Conservation (phyloP, 2,113 vertebrate genomes). For the Chlamydotis undulata region DNA sequence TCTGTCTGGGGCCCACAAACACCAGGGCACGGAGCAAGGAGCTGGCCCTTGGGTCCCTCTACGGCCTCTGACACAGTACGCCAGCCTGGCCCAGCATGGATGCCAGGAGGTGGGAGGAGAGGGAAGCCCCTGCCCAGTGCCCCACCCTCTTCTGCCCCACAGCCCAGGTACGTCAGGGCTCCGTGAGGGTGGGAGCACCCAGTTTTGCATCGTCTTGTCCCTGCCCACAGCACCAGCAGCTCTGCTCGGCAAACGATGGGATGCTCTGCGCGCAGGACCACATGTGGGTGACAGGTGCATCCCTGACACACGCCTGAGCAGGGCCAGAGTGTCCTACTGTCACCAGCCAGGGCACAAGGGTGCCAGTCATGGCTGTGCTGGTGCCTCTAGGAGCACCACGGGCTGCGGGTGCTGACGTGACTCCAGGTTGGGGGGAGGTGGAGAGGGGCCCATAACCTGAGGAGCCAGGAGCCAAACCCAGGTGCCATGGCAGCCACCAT, state of each 20-base stretch:
- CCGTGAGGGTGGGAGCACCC: fast-evolving
- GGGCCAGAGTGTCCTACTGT: not conserved
- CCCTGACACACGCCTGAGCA: not conserved
- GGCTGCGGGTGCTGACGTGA: not conserved
- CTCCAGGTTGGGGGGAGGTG: fast-evolving
- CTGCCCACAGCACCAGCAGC: fast-evolving
- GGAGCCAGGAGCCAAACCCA: not conserved
- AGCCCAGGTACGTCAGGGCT: not conserved
- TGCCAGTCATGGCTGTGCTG: not conserved
- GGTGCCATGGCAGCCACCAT: fast-evolving
- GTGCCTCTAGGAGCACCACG: not conserved
- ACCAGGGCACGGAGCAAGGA: not conserved
- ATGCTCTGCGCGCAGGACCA: not conserved
- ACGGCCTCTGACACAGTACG: not conserved
- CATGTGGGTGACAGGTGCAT: not conserved
- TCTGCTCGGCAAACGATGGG: not conserved
- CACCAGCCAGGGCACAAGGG: not conserved
- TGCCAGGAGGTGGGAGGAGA: not conserved
- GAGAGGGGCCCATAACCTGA: fast-evolving
- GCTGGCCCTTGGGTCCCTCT: not conserved
- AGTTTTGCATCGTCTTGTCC: not conserved
- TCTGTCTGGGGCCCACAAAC: not conserved
- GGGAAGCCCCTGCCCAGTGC: not conserved
- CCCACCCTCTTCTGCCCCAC: not conserved
- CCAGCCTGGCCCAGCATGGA: not conserved